Evolutionary conservation across 2,113 vertebrate species (phyloP).

Genomic region (Clarias batrachus): DNA sequence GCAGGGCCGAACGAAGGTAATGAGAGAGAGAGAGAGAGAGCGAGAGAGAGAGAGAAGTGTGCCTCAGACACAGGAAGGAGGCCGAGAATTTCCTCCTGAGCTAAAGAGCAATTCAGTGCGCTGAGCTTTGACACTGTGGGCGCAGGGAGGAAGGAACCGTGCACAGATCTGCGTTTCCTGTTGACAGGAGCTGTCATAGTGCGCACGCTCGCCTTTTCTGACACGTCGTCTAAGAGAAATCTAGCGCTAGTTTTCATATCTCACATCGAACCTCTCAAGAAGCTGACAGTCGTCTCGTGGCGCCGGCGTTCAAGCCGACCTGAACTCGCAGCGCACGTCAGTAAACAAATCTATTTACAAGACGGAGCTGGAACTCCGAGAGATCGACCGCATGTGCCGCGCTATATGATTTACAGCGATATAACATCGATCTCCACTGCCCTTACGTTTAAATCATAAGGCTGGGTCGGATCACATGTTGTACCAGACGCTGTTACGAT

Average conservation of each 20-base stretch:
- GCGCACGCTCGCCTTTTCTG: neutral
- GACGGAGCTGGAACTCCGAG: neutral
- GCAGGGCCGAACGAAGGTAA: slow-evolving; percentile 14
- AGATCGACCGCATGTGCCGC: neutral
- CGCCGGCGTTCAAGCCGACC: neutral
- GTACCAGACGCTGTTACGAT: neutral
- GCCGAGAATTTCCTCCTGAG: slow-evolving; percentile 52
- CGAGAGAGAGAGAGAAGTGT: neutral
- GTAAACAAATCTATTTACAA: slow-evolving; percentile 22
- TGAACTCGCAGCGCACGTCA: neutral
- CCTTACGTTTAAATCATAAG: neutral
- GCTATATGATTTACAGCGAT: neutral
- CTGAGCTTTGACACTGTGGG: slow-evolving; percentile 32
- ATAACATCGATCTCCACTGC: too few species aligned
- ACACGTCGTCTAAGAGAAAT: slow-evolving; percentile 12
- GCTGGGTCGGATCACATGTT: neutral
- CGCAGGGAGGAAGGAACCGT: slow-evolving; percentile 64
- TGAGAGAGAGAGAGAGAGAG: neutral
- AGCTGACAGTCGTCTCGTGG: neutral
- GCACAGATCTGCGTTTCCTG: slow-evolving; percentile 72
- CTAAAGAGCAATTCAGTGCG: slow-evolving; percentile 54
- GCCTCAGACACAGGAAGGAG: slow-evolving; percentile 54
- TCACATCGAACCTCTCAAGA: neutral
- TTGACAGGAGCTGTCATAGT: slow-evolving; percentile 54
- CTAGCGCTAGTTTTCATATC: slow-evolving; percentile 1